phyloP scores from a whole-genome alignment of 2,888 invertebrate genomes.

The Ophion ellenae region DNA sequence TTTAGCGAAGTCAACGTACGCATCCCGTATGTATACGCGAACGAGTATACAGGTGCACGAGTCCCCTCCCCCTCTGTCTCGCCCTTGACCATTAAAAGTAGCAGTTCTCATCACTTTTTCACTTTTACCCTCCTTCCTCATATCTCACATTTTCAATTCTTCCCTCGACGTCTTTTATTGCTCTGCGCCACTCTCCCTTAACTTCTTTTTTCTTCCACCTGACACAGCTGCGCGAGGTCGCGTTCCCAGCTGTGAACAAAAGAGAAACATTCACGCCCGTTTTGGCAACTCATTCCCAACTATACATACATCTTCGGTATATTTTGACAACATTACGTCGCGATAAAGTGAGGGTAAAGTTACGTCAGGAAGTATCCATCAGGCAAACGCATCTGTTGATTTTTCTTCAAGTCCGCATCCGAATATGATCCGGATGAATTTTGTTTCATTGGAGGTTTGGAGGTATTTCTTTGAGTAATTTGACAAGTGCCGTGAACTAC shows the following conservation, averaged over 20 bases:
- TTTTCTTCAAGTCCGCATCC: no score
- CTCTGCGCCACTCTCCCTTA: constrained; percentile 33
- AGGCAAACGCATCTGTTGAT: no score
- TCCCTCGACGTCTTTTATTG: constrained; percentile 39
- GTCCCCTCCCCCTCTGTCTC: background rate
- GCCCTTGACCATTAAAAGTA: constrained; percentile 2
- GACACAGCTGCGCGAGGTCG: constrained; percentile 37
- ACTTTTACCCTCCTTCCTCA: constrained; percentile 27
- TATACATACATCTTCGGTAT: background rate
- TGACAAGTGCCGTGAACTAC: background rate
- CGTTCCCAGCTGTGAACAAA: constrained; percentile 37
- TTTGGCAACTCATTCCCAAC: constrained; percentile 2
- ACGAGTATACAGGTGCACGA: constrained; percentile 37
- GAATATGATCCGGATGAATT: background rate
- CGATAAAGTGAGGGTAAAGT: background rate
- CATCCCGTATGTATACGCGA: background rate
- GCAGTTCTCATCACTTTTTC: constrained; percentile 35
- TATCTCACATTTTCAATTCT: constrained; percentile 50
- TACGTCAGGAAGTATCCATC: background rate
- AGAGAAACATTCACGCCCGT: constrained; percentile 6
- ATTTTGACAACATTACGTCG: background rate
- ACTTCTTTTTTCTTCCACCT: constrained; percentile 37
- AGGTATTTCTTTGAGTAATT: background rate
- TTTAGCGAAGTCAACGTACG: constrained; percentile 35
- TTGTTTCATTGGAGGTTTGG: background rate